These are phyloP conservation scores for Lagorchestes hirsutus DNA, from an alignment of 2,797 vertebrate species.

Conservation along the genomic window DNA sequence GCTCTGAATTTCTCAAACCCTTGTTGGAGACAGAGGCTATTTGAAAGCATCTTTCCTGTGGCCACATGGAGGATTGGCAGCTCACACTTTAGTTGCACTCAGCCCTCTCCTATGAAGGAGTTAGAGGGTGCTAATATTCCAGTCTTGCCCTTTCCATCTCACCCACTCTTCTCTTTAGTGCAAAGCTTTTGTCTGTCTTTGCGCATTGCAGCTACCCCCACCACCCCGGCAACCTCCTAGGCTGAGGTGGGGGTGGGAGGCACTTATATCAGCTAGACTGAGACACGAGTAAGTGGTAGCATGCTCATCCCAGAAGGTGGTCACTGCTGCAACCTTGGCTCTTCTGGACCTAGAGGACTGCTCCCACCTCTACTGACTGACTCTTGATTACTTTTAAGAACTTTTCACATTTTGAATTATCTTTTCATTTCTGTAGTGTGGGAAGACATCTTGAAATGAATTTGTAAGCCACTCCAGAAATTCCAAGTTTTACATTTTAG, in stretches of 20 bases:
- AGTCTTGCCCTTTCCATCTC: background rate
- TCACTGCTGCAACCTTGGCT: slow-evolving; percentile 23
- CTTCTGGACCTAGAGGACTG: background rate
- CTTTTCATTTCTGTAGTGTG: slow-evolving; percentile 38
- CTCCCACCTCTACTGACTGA: background rate
- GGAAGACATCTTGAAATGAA: slow-evolving; percentile 25
- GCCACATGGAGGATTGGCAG: slow-evolving; percentile 53
- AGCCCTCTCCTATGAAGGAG: slow-evolving; percentile 63
- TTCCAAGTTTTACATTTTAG: slow-evolving; percentile 62
- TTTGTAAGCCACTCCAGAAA: slow-evolving; percentile 45
- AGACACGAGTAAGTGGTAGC: slow-evolving; percentile 19
- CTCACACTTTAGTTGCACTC: slow-evolving; percentile 51
- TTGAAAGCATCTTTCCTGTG: background rate
- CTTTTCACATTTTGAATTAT: background rate
- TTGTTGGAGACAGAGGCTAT: no score
- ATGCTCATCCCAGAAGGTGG: background rate
- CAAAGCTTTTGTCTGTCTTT: background rate
- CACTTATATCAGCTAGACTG: rapidly evolving
- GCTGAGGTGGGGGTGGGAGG: background rate
- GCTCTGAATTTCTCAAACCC: background rate
- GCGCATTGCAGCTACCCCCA: background rate
- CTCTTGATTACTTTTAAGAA: slow-evolving; percentile 45
- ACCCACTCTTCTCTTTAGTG: background rate
- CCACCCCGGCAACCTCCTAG: rapidly evolving
- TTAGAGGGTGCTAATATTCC: background rate